Evolutionary conservation across 2,113 vertebrate species (phyloP).

Genomic region (Leucosticte australis): DNA sequence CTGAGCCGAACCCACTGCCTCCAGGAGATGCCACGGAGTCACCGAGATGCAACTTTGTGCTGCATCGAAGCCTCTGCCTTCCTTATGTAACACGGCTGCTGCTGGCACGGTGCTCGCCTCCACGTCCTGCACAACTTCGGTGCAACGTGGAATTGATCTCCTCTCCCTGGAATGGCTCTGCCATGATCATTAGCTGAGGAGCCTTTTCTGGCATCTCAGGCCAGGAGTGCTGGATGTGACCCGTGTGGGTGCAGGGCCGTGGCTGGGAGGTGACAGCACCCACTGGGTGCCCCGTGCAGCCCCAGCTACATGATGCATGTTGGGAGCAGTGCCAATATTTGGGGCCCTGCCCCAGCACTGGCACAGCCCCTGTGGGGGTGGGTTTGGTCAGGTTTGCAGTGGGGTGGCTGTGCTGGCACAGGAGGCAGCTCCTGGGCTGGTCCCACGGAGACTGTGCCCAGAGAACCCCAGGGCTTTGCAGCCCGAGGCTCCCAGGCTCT

Average conservation of each 20-base stretch:
- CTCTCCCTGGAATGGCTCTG: background rate
- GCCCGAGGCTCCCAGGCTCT: accelerated
- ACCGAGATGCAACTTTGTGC: slow-evolving; percentile 30
- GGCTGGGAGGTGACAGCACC: background rate
- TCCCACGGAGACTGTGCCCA: accelerated
- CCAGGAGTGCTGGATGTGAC: background rate
- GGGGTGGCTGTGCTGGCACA: background rate
- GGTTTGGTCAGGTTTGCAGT: background rate
- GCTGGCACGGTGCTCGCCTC: slow-evolving; percentile 28
- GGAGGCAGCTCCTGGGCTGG: background rate
- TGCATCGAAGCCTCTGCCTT: slow-evolving; percentile 32
- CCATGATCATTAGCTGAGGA: background rate
- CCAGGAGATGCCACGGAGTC: background rate
- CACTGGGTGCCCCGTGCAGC: accelerated
- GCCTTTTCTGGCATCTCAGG: background rate
- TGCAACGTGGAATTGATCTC: background rate
- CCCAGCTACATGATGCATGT: accelerated
- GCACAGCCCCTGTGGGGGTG: background rate
- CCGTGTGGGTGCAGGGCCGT: accelerated
- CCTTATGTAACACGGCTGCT: slow-evolving; percentile 51
- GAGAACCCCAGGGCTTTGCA: background rate
- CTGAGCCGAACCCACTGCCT: background rate
- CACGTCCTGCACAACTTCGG: slow-evolving; percentile 41
- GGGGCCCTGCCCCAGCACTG: background rate
- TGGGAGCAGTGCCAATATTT: accelerated